A percentile compares a stretch with the other conserved stretches of the same genome.
Conservation (phyloP, 92 coral and sea anemone genomes). For the Ricordea florida region DNA sequence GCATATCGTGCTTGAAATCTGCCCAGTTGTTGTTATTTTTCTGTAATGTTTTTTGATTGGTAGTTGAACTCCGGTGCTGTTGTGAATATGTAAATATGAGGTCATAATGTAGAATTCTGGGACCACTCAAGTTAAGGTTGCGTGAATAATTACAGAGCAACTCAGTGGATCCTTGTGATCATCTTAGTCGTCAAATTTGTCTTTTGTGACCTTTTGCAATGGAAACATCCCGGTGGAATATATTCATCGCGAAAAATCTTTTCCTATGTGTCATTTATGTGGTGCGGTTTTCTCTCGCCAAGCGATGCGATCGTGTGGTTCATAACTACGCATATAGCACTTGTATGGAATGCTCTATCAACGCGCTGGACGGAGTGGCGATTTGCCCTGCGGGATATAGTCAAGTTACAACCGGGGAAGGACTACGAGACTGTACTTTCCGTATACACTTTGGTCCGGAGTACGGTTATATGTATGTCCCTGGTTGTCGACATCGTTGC, state of each 20-base stretch:
- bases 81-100: too few species aligned
- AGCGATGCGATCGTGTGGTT: constrained; percentile 18
- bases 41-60: too few species aligned
- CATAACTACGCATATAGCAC: not conserved
- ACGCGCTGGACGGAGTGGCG: constrained; percentile 19
- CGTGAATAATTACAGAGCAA: too few species aligned
- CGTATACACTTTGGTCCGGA: constrained; percentile 37
- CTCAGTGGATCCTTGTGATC: too few species aligned
- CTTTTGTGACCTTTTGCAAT: too few species aligned
- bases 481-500: constrained; percentile 80
- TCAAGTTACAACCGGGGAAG: constrained; percentile 55
- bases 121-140: too few species aligned
- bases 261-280: not conserved
- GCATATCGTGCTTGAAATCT: too few species aligned
- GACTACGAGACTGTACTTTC: constrained; percentile 24
- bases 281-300: not conserved
- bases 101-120: too few species aligned
- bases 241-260: not conserved
- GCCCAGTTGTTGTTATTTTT: too few species aligned
- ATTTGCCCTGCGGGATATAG: constrained; percentile 55
- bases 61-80: too few species aligned
- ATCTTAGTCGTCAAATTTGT: too few species aligned
- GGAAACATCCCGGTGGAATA: too few species aligned
- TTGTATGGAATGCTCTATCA: constrained; percentile 76
- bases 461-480: constrained; percentile 38